Base-by-base conservation (phyloP, 2,797 vertebrate genomes). In the Coendou prehensilis region DNA sequence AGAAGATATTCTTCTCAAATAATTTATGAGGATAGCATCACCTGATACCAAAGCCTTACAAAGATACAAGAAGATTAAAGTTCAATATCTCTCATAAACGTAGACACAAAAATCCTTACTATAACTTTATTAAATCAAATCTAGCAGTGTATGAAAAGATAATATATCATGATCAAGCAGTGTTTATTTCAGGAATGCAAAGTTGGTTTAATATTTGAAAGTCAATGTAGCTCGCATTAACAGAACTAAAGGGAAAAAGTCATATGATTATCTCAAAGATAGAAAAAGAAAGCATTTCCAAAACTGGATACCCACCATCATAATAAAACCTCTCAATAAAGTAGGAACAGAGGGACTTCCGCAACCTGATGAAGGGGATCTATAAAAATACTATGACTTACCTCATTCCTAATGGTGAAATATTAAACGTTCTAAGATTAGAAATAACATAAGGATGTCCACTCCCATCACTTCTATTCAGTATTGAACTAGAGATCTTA, bases 151-250 rank as follows among this genome's bases (percentile, higher is more conserved):
- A 17, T 30, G 50, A 75, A 47, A 41, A 71, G 30, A n/a, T 28
- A 41, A 75, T 26, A 47, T 26, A 75, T 45, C 10, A 45, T 47
- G 71, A 23, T 47, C 2, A 45, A 79, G 54, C 54, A 93, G 26
- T 93, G 6, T 89, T 87, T 81, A 37, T 86, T 76, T 82, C 57
- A 67, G n/a, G 52, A 93, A 87, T 67, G 45, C 75, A 69, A 78
- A 52, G 7, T 75, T 73, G 33, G 41, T 59, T 80, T 92, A 86
- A 81, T 86, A 81, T 86, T 91, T 92, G 80, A 41, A 95, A 90
- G 87, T 96, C 64, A 63, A n/a, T 89, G 7, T 78, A 90, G 80
- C 18, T 90, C 69, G 57, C 23, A 33, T 64, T 45, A 92, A 30
- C 15, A 81, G n/a, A 89, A 80, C 67, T 59, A 54, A 86, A 86